phyloP scores from a whole-genome alignment of 1,140 invertebrate genomes.

The Diabrotica undecimpunctata region DNA sequence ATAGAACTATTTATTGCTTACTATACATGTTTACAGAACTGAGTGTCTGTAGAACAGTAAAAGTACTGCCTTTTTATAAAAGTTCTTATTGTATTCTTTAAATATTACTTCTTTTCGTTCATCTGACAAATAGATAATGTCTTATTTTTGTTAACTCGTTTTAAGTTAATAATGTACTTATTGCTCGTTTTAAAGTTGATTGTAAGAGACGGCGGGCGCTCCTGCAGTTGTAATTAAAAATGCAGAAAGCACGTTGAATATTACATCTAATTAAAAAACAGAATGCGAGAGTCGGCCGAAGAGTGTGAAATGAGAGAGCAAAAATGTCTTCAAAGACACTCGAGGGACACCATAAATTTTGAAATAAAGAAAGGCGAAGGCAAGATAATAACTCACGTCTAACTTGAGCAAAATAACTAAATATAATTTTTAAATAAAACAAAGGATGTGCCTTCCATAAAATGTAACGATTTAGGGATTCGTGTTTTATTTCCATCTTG shows the following conservation, averaged over 20 bases:
- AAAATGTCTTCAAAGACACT: constrained; percentile 36
- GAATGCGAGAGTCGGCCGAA: constrained; percentile 26
- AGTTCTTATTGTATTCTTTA: too few relatives aligned
- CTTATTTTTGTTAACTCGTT: too few relatives aligned
- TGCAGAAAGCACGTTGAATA: constrained; percentile 28
- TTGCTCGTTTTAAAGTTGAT: too few relatives aligned
- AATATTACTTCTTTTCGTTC: too few relatives aligned
- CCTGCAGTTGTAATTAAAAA: constrained; percentile 22
- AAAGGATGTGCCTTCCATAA: constrained; percentile 24
- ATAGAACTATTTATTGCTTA: too few relatives aligned
- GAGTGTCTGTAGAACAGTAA: too few relatives aligned
- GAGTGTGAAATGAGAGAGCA: constrained; percentile 26
- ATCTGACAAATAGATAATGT: too few relatives aligned
- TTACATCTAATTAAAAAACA: constrained; percentile 36
- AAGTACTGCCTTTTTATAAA: too few relatives aligned
- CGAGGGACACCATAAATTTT: constrained; percentile 35
- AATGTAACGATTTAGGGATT: constrained; percentile 24
- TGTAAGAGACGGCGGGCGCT: background rate
- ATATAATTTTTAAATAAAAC: constrained; percentile 32
- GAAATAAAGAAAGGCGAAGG: constrained; percentile 35
- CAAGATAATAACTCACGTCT: constrained; percentile 35
- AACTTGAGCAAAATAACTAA: constrained; percentile 30
- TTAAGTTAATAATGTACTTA: too few relatives aligned
- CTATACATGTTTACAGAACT: too few relatives aligned
- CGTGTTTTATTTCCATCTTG: constrained; percentile 8